Base-by-base conservation (phyloP, 2,888 invertebrate genomes). In the Callyntrura guangdongensis region DNA sequence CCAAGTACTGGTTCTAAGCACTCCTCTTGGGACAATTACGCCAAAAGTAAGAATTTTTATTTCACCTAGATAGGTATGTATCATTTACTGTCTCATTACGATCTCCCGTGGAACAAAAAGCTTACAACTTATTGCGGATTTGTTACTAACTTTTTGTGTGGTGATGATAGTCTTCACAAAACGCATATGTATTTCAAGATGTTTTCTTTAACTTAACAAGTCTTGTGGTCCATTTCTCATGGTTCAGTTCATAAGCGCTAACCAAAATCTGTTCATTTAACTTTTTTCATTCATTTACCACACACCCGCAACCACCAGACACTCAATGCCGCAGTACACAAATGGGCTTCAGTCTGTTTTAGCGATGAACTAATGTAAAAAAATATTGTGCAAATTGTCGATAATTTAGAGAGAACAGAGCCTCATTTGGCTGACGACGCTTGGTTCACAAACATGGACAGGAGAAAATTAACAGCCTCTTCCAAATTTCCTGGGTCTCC, bases 321-420 rank as follows among this genome's bases (percentile, higher is more conserved):
- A 74, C 12, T 12, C 11, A 22, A 22, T 27, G n/a, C n/a, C 2
- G 59, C 36, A n/a, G n/a, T 27, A 59, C 22, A 45, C 3, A 49
- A 14, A 69, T 22, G 20, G 69, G 8, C 45, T 49, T n/a, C 72
- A 72, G 72, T 85, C 59, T 74, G 59, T 20, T 86, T 45, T 59
- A 36, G 45, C 22, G 74, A 86, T 27, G 56, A 59, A 20, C 25
- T 79, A 49, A 87, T 87, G 86, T 67, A 79, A 79, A 87, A 87
- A 79, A 87, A 87, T n/a, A 47, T 64, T 67, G 27, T 87, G 77
- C 45, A 79, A 79, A 53, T 77, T 12, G 59, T 77, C 49, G 64
- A 86, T 79, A 67, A 87, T 79, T 77, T 67, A 77, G 9, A 5
- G 53, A 77, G 53, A 8, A 5, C 22, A 77, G 53, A 77, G 25